These are phyloP conservation scores for Anolis sagrei DNA, from an alignment of 2,113 vertebrate genomes.

Conservation along the genomic window DNA sequence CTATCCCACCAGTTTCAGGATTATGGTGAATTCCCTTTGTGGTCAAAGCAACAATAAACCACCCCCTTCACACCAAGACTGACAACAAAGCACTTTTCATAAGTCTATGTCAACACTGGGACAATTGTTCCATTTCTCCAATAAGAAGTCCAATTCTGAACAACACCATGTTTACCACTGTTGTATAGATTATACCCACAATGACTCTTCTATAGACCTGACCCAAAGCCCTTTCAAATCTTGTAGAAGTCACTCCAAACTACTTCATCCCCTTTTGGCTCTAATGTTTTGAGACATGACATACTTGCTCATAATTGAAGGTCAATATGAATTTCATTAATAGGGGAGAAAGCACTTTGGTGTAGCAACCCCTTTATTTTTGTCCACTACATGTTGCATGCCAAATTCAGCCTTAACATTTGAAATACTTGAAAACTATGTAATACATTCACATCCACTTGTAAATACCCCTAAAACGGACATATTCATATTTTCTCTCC, in stretches of 20 bases:
- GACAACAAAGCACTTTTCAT: neutral
- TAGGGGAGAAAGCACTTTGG: constrained; percentile 41
- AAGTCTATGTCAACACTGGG: neutral
- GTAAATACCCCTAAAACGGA: neutral
- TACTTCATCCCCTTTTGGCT: constrained; percentile 34
- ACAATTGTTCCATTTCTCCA: neutral
- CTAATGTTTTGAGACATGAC: constrained; percentile 60
- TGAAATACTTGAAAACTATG: neutral
- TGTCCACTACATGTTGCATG: constrained; percentile 16
- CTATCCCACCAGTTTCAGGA: neutral
- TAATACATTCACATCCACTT: accelerated
- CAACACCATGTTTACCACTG: constrained; percentile 50
- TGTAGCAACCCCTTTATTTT: neutral
- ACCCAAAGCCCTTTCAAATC: constrained; percentile 42
- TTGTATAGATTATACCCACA: constrained; percentile 57
- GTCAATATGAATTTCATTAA: constrained; percentile 44
- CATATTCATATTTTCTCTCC: accelerated
- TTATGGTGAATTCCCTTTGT: neutral
- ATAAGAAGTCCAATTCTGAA: neutral
- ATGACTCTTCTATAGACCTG: constrained; percentile 42
- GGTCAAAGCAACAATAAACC: neutral
- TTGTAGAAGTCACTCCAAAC: constrained; percentile 17
- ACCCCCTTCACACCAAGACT: neutral
- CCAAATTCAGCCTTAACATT: neutral
- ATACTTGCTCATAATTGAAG: constrained; percentile 56